phyloP scores from a whole-genome alignment of 2,113 vertebrate genomes.

The Strix aluco region DNA sequence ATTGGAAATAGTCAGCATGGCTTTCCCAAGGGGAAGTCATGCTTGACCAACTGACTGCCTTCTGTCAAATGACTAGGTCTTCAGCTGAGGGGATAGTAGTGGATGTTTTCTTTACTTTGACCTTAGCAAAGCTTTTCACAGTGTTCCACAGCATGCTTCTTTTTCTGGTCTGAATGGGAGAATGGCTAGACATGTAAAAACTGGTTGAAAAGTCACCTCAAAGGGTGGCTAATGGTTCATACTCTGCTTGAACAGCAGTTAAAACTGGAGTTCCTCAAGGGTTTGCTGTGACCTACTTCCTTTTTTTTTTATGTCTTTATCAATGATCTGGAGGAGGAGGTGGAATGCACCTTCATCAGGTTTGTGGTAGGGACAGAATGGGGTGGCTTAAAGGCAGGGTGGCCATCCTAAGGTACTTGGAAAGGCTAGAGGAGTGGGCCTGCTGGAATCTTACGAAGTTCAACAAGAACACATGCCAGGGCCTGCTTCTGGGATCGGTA shows the following conservation, averaged over 20 bases:
- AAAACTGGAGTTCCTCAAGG: neutral
- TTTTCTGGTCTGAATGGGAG: neutral
- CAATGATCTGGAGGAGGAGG: neutral
- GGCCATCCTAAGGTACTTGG: fast-evolving
- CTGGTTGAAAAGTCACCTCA: neutral
- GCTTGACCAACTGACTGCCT: neutral
- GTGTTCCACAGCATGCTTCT: neutral
- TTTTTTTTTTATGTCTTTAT: neutral
- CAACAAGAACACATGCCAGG: neutral
- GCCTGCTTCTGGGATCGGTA: neutral
- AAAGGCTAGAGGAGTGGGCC: neutral
- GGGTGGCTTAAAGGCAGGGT: neutral
- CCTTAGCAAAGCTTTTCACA: neutral
- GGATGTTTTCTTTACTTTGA: neutral
- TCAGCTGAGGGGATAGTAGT: neutral
- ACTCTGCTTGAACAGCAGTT: neutral
- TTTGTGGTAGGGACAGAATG: neutral
- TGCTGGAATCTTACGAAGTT: fast-evolving
- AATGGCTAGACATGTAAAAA: neutral
- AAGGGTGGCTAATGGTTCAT: neutral
- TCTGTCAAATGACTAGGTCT: neutral
- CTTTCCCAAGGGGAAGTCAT: neutral
- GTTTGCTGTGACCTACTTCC: neutral
- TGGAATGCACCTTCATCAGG: neutral
- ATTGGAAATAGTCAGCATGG: neutral